Evolutionary conservation across 2,888 invertebrate genomes (phyloP).

Genomic region (Panzeria rudis): DNA sequence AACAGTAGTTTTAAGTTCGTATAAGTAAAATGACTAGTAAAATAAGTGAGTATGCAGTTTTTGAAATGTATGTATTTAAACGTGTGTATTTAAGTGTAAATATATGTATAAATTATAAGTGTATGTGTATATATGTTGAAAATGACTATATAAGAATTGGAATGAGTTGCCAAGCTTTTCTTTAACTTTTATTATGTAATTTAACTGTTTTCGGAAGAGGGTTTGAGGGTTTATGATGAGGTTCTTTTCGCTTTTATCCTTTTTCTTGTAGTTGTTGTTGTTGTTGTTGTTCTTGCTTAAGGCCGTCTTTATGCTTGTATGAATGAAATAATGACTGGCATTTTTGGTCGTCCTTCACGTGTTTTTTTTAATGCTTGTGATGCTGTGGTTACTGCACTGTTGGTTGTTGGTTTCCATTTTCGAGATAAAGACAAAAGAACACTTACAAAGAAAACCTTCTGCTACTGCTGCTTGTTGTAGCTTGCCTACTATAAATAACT

Average conservation of each 20-base stretch:
- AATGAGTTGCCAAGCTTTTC: background rate
- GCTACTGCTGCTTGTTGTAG: background rate
- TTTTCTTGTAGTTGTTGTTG: background rate
- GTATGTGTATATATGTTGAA: background rate
- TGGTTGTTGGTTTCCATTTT: conserved; percentile 29
- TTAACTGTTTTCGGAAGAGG: background rate
- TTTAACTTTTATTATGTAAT: background rate
- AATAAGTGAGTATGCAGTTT: background rate
- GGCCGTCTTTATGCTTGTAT: conserved; percentile 61
- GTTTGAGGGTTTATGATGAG: conserved; percentile 44
- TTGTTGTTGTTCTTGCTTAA: conserved; percentile 44
- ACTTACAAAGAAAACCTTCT: background rate
- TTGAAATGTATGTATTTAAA: background rate
- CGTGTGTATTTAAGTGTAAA: conserved; percentile 24
- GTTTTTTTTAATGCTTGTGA: conserved; percentile 14
- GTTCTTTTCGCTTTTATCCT: conserved; percentile 15
- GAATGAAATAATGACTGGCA: conserved; percentile 68
- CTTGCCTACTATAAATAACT: background rate
- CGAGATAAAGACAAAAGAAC: conserved; percentile 33
- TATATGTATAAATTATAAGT: conserved; percentile 37
- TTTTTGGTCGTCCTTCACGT: conserved; percentile 61
- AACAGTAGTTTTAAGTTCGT: conserved; percentile 2
- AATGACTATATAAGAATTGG: background rate
- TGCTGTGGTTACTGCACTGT: conserved; percentile 33
- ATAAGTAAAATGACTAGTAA: background rate